Conservation (phyloP, 2,113 vertebrate genomes). For the Etia nguti region DNA sequence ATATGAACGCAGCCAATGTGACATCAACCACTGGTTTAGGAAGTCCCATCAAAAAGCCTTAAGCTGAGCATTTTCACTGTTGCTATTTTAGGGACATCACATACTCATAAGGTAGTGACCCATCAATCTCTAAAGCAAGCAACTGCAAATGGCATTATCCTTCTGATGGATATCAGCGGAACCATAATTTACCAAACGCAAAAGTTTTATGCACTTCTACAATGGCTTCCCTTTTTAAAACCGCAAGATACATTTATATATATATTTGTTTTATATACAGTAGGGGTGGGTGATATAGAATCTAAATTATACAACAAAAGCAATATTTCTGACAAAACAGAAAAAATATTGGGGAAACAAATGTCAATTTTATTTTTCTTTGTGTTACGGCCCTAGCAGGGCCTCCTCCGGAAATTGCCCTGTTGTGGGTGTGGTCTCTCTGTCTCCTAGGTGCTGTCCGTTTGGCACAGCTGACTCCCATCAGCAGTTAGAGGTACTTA, state of each 20-base stretch:
- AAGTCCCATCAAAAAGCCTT: not conserved
- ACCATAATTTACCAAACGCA: not conserved
- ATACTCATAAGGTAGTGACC: not conserved
- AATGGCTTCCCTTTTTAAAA: not conserved
- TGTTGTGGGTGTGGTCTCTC: too few species aligned
- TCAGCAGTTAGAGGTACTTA: too few species aligned
- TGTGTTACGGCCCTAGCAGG: too few species aligned
- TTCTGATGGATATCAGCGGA: not conserved
- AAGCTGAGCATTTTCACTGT: not conserved
- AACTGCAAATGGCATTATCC: not conserved
- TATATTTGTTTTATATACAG: too few species aligned
- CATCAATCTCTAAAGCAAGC: not conserved
- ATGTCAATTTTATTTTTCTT: too few species aligned
- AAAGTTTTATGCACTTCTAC: not conserved
- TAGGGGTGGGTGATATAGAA: too few species aligned
- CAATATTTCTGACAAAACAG: too few species aligned
- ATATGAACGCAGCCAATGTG: not conserved
- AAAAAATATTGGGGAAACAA: too few species aligned
- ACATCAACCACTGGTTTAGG: not conserved
- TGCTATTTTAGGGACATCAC: not conserved
- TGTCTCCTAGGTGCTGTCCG: too few species aligned
- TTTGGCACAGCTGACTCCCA: too few species aligned
- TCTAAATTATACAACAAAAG: too few species aligned
- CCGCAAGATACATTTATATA: not conserved
- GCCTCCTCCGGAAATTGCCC: too few species aligned